Conservation (phyloP, 1,140 invertebrate species). For the Drosophila orosa region DNA sequence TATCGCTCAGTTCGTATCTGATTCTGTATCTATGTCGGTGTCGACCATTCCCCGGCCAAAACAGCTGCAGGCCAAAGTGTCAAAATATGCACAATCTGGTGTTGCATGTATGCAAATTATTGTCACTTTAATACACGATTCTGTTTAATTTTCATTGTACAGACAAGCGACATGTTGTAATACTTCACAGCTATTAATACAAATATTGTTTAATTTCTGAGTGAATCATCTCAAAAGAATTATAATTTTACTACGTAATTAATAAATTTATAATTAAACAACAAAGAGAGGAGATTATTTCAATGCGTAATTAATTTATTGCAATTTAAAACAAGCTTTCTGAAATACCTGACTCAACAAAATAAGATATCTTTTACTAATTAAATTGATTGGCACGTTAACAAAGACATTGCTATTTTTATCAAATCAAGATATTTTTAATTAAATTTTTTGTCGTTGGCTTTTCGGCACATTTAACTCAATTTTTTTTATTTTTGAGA, state of each 20-base stretch:
- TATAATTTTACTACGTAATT: neutral
- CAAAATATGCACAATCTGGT: constrained; percentile 37
- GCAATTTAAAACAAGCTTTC: neutral
- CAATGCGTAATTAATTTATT: neutral
- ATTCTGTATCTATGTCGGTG: constrained; percentile 37
- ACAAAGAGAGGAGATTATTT: neutral
- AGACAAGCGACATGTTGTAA: neutral
- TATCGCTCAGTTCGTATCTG: constrained; percentile 30
- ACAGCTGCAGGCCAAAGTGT: constrained; percentile 39
- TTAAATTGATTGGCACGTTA: neutral
- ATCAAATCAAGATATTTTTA: neutral
- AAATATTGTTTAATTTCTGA: neutral
- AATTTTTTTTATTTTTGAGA: neutral
- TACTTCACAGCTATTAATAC: neutral
- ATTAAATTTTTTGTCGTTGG: neutral
- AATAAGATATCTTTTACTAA: neutral
- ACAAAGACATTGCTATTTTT: neutral
- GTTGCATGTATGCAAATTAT: constrained; percentile 66
- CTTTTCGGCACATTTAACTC: neutral
- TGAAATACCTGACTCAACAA: neutral
- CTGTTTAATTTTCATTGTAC: constrained; percentile 35
- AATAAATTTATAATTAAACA: neutral
- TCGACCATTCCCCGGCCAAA: constrained; percentile 18
- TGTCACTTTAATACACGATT: constrained; percentile 52
- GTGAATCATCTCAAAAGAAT: neutral